Conservation (phyloP, 2,113 vertebrate species). For the Burhinus oedicnemus region DNA sequence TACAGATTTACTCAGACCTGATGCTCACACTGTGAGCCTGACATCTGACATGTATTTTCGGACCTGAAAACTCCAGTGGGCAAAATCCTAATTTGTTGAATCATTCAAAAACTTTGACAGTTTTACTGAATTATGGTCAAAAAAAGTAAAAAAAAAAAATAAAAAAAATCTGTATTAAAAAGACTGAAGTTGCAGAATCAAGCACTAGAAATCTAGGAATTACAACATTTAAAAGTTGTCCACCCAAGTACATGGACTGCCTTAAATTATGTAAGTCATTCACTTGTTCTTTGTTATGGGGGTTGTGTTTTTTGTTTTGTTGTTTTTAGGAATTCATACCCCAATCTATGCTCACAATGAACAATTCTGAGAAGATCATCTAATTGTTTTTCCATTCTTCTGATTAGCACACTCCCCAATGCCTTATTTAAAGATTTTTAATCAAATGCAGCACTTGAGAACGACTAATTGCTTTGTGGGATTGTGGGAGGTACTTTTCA, state of each 20-base stretch:
- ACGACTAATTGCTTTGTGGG: background rate
- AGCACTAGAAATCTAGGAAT: background rate
- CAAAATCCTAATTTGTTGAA: background rate
- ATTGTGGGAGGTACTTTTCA: background rate
- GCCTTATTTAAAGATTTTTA: background rate
- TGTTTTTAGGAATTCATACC: background rate
- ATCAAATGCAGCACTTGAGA: constrained; percentile 17
- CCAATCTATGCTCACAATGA: background rate
- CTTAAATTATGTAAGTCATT: background rate
- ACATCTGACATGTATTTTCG: background rate
- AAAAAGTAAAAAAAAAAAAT: background rate
- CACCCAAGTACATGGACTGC: background rate
- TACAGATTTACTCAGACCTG: background rate
- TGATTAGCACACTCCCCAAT: background rate
- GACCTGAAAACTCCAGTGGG: background rate
- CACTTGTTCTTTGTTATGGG: background rate
- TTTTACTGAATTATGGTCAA: background rate
- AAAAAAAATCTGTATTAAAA: background rate
- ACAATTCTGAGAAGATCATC: background rate
- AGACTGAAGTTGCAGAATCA: background rate
- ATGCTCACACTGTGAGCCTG: background rate
- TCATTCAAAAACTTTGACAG: background rate
- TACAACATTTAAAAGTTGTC: background rate
- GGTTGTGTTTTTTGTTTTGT: background rate
- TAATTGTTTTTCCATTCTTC: background rate